phyloP scores from a whole-genome alignment of 2,113 vertebrate species.

The Lepus timidus region DNA sequence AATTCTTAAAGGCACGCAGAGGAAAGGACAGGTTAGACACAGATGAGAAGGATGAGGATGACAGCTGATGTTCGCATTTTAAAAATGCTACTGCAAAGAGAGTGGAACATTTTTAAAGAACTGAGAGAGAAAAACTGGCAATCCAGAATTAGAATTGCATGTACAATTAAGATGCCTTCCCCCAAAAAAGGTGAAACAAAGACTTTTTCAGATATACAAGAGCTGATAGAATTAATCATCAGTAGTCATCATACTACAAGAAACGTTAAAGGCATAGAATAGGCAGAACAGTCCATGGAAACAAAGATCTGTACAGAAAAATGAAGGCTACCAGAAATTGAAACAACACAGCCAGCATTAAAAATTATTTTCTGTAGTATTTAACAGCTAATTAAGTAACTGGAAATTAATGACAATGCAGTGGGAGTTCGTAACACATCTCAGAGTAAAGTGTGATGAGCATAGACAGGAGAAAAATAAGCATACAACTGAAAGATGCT shows the following conservation, averaged over 20 bases:
- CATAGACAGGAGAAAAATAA: neutral
- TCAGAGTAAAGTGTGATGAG: neutral
- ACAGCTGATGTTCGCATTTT: neutral
- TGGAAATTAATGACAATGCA: neutral
- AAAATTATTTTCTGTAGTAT: neutral
- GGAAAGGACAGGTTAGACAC: neutral
- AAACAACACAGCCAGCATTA: neutral
- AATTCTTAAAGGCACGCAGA: neutral
- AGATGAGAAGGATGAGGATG: neutral
- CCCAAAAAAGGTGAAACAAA: constrained; percentile 3
- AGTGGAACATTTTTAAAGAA: neutral
- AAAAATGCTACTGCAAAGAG: neutral
- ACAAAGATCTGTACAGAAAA: neutral
- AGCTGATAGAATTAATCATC: neutral
- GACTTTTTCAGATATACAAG: neutral
- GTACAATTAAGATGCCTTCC: neutral
- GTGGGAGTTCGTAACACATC: neutral
- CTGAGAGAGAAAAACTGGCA: neutral
- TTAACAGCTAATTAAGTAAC: constrained; percentile 27
- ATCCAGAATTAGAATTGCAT: neutral
- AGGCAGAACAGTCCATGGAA: neutral
- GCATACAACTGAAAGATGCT: neutral
- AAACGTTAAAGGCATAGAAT: neutral
- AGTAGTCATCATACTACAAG: neutral
- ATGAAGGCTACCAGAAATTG: neutral